Evolutionary conservation across 1,140 invertebrate genomes (phyloP), one percentile per base, ranked within the genome.

Genomic region (Neuroterus valhalla): DNA sequence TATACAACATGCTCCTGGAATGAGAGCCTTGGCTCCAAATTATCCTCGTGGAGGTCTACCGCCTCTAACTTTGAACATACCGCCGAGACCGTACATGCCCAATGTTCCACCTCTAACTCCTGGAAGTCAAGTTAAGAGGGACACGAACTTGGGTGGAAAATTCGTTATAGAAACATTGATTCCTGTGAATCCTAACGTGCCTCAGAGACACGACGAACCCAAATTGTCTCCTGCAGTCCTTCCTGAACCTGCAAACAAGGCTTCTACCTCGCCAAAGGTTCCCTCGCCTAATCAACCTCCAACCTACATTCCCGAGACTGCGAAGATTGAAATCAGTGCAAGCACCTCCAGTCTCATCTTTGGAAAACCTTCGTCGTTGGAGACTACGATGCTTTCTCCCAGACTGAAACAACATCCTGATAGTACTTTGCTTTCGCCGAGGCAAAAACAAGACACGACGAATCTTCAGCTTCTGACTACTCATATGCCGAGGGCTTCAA

Each of bases 211-310:
- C 44, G 87, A 89, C 6, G 89, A 90, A 26, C 85, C 87, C 0
- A 90, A 90, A 75, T 70, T 90, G 6, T 89, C 89, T 3, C 85
- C 88, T 3, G 85, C 82, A 3, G 75, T 88, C 15, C 84, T 90
- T 38, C 87, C 88, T 0, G 88, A 88, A 50, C 55, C 85, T 0
- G 84, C 84, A 0, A 89, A 84, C 62, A 90, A 90, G 66, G 85
- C 87, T 0, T 89, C 89, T 0, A 90, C 89, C 0, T 90, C 89
- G 1, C 89, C 89, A 0, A 90, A 90, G 31, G 86, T 90, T 14
- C 89, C 89, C 0, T 90, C 89, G 21, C 89, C 89, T 0, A 90
- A 90, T 75, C 89, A 90, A 43, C 89, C 89, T 5, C 88, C 89
- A 0, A 90, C 88, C 0, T 89, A 88, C 31, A 90, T 90, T 68